These are phyloP conservation scores for Avahi laniger DNA, from an alignment of 2,797 vertebrate species.

Conservation along the genomic window DNA sequence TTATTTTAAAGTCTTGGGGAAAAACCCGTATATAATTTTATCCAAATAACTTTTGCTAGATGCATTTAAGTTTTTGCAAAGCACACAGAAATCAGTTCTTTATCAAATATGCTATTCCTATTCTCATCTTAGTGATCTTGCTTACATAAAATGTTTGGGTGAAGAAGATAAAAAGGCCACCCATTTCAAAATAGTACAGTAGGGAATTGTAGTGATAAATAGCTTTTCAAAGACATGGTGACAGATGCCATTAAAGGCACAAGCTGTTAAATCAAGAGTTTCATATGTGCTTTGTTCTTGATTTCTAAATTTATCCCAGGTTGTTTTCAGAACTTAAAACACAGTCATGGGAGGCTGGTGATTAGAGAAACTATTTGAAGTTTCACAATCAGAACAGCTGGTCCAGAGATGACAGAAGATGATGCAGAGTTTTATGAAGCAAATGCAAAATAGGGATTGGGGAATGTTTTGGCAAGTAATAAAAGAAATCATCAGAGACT, in stretches of 20 bases:
- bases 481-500: conserved; percentile 34
- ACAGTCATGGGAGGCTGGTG: conserved; percentile 28
- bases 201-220: conserved; percentile 46
- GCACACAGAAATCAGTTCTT: not conserved
- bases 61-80: not conserved
- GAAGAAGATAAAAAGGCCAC: conserved; percentile 57
- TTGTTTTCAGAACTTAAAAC: conserved; percentile 68
- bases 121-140: conserved; percentile 34
- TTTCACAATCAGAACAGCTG: conserved; percentile 74
- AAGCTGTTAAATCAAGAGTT: conserved; percentile 69
- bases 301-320: conserved; percentile 68
- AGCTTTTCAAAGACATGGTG: conserved; percentile 70
- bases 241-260: conserved; percentile 72
- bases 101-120: conserved; percentile 2
- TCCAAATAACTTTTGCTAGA: not conserved
- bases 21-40: not conserved
- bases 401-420: conserved; percentile 65
- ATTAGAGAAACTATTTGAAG: conserved; percentile 72
- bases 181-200: conserved; percentile 60
- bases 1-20: not conserved
- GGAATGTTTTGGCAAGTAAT: conserved; percentile 49
- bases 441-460: conserved; percentile 63
- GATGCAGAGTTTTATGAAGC: conserved; percentile 56
- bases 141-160: conserved; percentile 51
- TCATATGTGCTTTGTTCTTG: conserved; percentile 70